phyloP scores from a whole-genome alignment of 2,113 vertebrate species.

The Danionella cerebrum region DNA sequence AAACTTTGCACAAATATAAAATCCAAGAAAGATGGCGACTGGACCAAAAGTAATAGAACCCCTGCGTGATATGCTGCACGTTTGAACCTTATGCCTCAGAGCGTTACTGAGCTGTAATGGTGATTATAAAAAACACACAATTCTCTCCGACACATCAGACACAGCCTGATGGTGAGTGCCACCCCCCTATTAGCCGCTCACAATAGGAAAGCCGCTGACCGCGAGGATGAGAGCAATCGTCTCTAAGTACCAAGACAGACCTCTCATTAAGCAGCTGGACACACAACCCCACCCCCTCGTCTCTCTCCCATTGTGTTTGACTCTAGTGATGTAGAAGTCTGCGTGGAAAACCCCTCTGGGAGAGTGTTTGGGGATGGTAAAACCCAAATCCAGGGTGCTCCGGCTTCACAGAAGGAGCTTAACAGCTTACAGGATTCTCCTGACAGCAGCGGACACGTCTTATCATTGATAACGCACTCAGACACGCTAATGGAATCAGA shows the following conservation, averaged over 20 bases:
- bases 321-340: neutral
- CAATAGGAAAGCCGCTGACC: slow-evolving; percentile 47
- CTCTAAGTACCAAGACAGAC: slow-evolving; percentile 26
- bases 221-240: slow-evolving; percentile 3
- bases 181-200: slow-evolving; percentile 46
- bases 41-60: too few species aligned
- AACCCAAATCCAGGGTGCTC: neutral
- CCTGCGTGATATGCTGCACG: too few species aligned
- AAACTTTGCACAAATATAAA: too few species aligned
- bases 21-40: too few species aligned
- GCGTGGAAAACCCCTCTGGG: slow-evolving; percentile 5
- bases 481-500: neutral
- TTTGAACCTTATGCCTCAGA: too few species aligned
- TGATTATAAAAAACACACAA: too few species aligned
- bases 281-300: neutral
- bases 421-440: slow-evolving; percentile 27
- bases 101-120: too few species aligned
- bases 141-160: neutral
- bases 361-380: neutral
- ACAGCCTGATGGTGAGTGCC: slow-evolving; percentile 31
- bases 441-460: slow-evolving; percentile 4
- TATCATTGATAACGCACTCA: slow-evolving; percentile 14
- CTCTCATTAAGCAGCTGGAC: slow-evolving; percentile 23
- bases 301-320: slow-evolving; percentile 22
- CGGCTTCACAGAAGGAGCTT: slow-evolving; percentile 25